These are phyloP conservation scores for Heliconius charithonia DNA, from an alignment of 2,888 invertebrate genomes.

Conservation along the genomic window DNA sequence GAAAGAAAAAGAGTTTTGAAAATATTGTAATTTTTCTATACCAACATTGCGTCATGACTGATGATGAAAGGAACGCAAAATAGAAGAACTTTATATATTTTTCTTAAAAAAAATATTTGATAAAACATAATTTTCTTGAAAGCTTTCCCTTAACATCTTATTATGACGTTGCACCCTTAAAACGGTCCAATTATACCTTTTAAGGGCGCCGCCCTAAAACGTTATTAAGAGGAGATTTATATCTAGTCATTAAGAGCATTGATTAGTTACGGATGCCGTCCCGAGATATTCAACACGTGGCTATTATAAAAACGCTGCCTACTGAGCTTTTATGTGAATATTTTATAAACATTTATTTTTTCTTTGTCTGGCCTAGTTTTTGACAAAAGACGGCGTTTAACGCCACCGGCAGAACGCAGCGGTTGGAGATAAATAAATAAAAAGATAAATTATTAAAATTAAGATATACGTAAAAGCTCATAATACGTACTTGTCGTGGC, in stretches of 20 bases:
- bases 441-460: no score
- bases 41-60: no score
- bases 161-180: constrained; percentile 76
- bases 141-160: constrained; percentile 63
- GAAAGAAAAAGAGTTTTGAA: no score
- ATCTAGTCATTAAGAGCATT: constrained; percentile 69
- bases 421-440: no score
- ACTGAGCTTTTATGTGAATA: constrained; percentile 11
- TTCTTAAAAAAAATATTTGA: no score
- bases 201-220: constrained; percentile 68
- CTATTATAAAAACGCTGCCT: constrained; percentile 27
- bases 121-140: background rate
- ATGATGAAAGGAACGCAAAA: no score
- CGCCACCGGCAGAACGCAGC: no score
- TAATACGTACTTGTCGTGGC: no score
- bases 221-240: constrained; percentile 78
- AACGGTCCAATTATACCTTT: constrained; percentile 77
- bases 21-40: no score
- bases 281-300: constrained; percentile 46
- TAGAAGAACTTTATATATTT: no score
- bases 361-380: background rate
- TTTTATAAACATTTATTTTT: background rate
- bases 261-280: constrained; percentile 66
- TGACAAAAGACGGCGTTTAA: no score
- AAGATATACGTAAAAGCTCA: no score